Evolutionary conservation across 2,888 invertebrate genomes (phyloP), one percentile per base, ranked within the genome.

Genomic region (Deroplatys truncata): DNA sequence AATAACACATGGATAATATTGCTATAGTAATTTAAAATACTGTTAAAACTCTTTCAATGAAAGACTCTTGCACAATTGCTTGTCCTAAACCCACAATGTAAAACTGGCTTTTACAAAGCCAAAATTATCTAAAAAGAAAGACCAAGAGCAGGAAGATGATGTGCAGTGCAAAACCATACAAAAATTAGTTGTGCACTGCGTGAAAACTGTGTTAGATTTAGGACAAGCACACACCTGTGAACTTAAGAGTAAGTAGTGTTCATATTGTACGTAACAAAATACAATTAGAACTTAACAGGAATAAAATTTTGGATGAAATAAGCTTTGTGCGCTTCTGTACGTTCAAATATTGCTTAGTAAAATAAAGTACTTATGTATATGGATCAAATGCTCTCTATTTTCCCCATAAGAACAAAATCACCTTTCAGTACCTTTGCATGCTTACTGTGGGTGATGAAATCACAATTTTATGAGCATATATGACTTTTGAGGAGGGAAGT

Each of bases 11-110:
- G 82, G 29, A 28, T 87, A 28, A 87, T 83, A 87, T 87, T 87
- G 87, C 87, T 87, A 82, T 87, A 86, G 86, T 29, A 86, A 86
- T 86, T 29, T 82, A 86, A 87, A 87, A 87, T 87, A 87, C 87
- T 87, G 87, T 87, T 86, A 28, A 82, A 83, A 82, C 31, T 82
- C 72, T 31, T 72, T 15, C 86, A 86, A 86, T 82, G 56, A 86
- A 86, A 86, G 43, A 20, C 35, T 31, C 35, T 20, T 82, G 56
- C 56, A 72, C 56, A 72, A 25, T 4, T 72, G 56, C 56, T 72
- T 72, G 56, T 72, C 56, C 56, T 25, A 72, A 72, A 72, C 56
- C 56, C 56, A 72, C 16, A 72, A 20, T 72, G 20, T 72, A 72
- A 72, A 72, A 72, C 20, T 20, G 25, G 9, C 56, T 25, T 72